phyloP scores from a whole-genome alignment of 2,113 vertebrate species.

The Halichoerus grypus region DNA sequence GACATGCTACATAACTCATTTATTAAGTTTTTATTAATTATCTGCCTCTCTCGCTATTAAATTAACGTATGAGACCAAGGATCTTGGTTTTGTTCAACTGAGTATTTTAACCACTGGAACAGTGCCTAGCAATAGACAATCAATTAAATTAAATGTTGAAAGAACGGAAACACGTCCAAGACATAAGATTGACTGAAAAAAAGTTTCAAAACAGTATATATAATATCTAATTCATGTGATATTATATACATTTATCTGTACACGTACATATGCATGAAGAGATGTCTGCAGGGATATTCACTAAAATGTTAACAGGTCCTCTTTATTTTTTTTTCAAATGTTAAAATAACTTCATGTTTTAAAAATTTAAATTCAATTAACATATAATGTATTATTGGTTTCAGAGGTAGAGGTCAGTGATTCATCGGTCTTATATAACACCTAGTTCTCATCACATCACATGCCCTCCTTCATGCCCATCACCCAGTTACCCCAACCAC shows the following conservation, averaged over 20 bases:
- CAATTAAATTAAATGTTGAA: background rate
- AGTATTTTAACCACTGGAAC: background rate
- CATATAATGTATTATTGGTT: no score
- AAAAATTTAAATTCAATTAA: no score
- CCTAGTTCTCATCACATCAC: no score
- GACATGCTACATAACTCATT: background rate
- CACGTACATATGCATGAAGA: background rate
- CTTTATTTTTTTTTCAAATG: background rate
- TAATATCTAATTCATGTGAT: background rate
- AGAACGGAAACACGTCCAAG: slow-evolving; percentile 10
- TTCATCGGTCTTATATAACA: rapidly evolving
- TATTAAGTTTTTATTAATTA: background rate
- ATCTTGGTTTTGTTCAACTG: background rate
- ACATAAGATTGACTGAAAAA: background rate
- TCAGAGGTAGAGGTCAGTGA: no score
- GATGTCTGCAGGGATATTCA: background rate
- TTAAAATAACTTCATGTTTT: no score
- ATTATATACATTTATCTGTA: background rate
- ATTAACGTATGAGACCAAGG: background rate
- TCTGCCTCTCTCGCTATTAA: background rate
- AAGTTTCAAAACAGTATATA: background rate
- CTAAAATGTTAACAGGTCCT: background rate
- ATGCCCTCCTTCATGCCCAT: no score
- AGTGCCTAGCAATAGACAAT: background rate
- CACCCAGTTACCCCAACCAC: no score